Base-by-base conservation (phyloP, 2,888 invertebrate species). In the Aradus depressus region DNA sequence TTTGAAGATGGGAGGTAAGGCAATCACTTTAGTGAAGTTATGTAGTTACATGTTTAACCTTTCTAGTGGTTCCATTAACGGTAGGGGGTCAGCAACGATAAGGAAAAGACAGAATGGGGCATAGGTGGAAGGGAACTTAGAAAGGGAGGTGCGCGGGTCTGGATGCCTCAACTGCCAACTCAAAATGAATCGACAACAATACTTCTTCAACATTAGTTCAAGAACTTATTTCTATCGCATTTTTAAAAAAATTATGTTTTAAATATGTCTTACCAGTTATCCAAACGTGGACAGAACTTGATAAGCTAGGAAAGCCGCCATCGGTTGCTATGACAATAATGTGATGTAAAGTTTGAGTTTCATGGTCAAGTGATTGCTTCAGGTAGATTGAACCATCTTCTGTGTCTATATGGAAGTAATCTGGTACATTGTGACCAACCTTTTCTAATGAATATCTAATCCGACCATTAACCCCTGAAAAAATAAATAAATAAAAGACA, bases 271-370 rank as follows among this genome's bases (percentile, higher is more conserved):
- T 67, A 81, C 82, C 82, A 62, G 76, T 76, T 26, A 93, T 73
- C 75, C 87, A 84, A 14, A 92, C 81, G 64, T 87, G 85, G 10
- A 87, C 84, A 2, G 85, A 84, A 57, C 84, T 82, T 54, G 79
- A 79, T 14, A 89, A 72, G 57, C 82, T 75, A 10, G 92, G 91
- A n/a, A 80, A 76, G 10, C 92, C 93, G 55, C 77, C 76, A 71
- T 95, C 93, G 16, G 77, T 75, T 2, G 90, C 92, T 42, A 81
- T 75, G 5, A 91, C 77, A 42, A 84, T 75, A 64, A 92, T 81
- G 64, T 84, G 84, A 70, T 88, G 84, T 10, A 74, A 71, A 52
- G 76, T 75, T 50, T 75, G 74, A 14, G 72, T 66, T 70, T 95
- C 93, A 63, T 86, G 82, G 69, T 93, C 92, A 52, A 93, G 72